A percentile compares a stretch with the other conserved stretches of the same genome.
Conservation (phyloP, 2,113 vertebrate genomes). For the Delphinapterus leucas region DNA sequence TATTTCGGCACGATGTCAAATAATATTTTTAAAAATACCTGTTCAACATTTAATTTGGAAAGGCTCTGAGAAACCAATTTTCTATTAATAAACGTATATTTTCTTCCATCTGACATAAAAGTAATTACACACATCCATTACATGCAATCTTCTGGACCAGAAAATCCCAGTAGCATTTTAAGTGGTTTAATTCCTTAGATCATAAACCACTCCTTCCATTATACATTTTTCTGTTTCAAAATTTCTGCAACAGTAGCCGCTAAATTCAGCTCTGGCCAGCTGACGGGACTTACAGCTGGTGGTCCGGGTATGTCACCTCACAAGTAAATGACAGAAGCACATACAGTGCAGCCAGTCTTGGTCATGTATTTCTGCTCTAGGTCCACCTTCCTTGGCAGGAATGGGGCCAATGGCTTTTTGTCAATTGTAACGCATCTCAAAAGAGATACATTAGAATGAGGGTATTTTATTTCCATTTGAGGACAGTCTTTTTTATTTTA, state of each 20-base stretch:
- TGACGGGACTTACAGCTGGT: neutral
- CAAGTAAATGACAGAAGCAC: neutral
- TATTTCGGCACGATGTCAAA: neutral
- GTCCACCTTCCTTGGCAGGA: neutral
- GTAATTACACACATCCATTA: neutral
- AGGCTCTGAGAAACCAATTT: neutral
- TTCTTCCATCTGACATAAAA: conserved; percentile 25
- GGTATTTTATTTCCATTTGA: neutral
- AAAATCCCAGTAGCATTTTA: neutral
- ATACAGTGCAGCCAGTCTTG: accelerated
- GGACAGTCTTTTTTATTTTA: neutral
- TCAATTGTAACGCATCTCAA: neutral
- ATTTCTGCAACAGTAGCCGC: neutral
- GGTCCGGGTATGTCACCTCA: neutral
- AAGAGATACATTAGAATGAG: neutral
- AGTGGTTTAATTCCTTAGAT: neutral
- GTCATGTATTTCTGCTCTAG: neutral
- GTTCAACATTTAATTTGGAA: neutral
- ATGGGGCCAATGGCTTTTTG: neutral
- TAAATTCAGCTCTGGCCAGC: neutral
- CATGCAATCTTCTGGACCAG: neutral
- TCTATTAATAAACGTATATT: neutral
- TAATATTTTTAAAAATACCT: neutral
- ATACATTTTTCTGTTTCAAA: neutral
- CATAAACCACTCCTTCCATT: neutral